Base-by-base conservation (phyloP, 1,140 invertebrate genomes). In the Leguminivora glycinivorella region DNA sequence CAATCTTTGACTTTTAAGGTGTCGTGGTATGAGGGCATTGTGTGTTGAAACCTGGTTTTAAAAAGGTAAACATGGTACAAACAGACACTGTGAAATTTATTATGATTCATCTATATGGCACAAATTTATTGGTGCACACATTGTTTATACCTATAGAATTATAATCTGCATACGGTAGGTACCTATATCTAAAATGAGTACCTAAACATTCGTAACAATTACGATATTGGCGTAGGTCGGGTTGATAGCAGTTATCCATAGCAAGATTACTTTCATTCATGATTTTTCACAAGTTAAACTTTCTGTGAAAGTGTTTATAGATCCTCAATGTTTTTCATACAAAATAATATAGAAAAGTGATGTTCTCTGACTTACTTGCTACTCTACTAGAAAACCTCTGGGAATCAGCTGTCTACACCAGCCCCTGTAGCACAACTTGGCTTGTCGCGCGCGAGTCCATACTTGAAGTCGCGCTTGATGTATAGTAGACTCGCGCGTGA, bases 31-130 rank as follows among this genome's bases (percentile, higher is more conserved):
- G 25, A 10, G 58, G 29, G 26, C 26, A 63, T 31, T 29, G 25
- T 63, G 25, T 63, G 26, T 63, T 63, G 25, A 63, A 63, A 63
- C 58, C 58, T 63, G 58, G 58, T 63, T n/a, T n/a, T 34, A 63
- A 63, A 63, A 7, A 31, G n/a, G 58, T 63, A 63, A 63, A 63
- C 58, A 63, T 10, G 26, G 4, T 26, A 31, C 14, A 63, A 29
- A 29, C 17, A 63, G 14, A 34, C 6, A 17, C 26, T 4, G 56
- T 19, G 25, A 63, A 52, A 63, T 34, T 31, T 63, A 25, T 31
- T 17, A 60, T 63, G 58, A 63, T 63, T 63, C 58, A 63, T 63
- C 25, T 17, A 25, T 25, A 22, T 56, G 47, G 2, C 31, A 43
- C n/a, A n/a, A n/a, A n/a, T n/a, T n/a, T n/a, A n/a, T 40, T 10